A percentile compares a stretch with the other conserved stretches of the same genome.
Evolutionary conservation across 2,113 vertebrate species (phyloP).

Genomic region (Apteryx owenii): DNA sequence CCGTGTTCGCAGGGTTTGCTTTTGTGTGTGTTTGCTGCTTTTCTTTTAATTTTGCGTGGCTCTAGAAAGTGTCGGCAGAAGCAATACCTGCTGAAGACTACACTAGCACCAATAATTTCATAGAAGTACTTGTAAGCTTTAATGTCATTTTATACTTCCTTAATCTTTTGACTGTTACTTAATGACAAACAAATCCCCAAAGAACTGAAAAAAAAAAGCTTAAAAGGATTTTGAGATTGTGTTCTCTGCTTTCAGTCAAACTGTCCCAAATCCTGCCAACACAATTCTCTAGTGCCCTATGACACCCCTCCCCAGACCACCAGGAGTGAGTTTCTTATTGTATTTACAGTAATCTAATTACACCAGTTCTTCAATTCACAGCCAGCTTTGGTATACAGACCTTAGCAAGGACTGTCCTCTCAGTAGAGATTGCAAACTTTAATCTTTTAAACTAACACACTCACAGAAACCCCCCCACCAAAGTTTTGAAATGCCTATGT

Average conservation of each 20-base stretch:
- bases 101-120: conserved; percentile 45
- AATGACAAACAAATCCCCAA: conserved; percentile 84
- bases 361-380: conserved; percentile 74
- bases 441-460: conserved; percentile 80
- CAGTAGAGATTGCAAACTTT: conserved; percentile 50
- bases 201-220: conserved; percentile 78
- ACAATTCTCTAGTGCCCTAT: conserved; percentile 75
- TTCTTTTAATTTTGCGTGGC: not conserved
- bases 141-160: conserved; percentile 71
- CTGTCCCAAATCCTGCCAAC: conserved; percentile 75
- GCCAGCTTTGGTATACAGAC: conserved; percentile 76
- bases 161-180: conserved; percentile 75
- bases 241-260: conserved; percentile 76
- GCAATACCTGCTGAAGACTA: conserved; percentile 19
- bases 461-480: not conserved
- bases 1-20: fast-evolving
- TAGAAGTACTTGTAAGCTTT: conserved; percentile 50
- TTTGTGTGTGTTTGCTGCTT: not conserved
- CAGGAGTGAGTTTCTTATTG: conserved; percentile 84
- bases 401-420: conserved; percentile 59
- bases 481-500: conserved; percentile 23
- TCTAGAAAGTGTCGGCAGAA: conserved; percentile 16
- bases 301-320: conserved; percentile 82
- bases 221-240: conserved; percentile 83
- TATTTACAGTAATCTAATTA: conserved; percentile 92